Evolutionary conservation across 2,113 vertebrate genomes (phyloP), one percentile per base, ranked within the genome.

Genomic region (Trogon surrucura): DNA sequence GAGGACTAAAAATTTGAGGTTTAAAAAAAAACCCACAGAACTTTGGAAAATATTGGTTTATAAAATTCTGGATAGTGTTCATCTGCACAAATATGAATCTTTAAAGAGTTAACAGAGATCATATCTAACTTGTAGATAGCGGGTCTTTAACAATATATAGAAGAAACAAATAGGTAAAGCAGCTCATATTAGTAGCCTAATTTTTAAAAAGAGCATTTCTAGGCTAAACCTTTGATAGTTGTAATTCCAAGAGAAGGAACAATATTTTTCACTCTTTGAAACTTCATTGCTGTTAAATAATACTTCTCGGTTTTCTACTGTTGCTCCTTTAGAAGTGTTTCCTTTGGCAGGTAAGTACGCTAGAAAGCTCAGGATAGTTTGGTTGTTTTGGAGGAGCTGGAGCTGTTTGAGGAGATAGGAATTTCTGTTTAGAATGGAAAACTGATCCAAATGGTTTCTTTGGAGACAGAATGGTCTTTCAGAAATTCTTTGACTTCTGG

Each of bases 351-450:
- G 61, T 92, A 66, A 51, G 58, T 17, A 11, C 0, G 3, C 10
- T 25, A 64, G 77, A 86, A 67, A 88, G 79, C 71, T 88, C 25
- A 7, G 77, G 88, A 74, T 86, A 73, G 67, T 88, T 96, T 94
- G 91, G 85, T 97, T 97, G 88, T 67, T 97, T 96, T 96, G 94
- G 91, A 93, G 92, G 27, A 90, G 91, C 60, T 83, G 54, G 80
- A 72, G 78, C 77, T 81, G 77, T 85, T 88, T 44, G 60, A 83
- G 84, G 74, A 87, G 77, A 93, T 89, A 71, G 86, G 73, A 89
- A 77, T 92, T 93, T 88, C 65, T 95, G 21, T 87, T 95, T 58
- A 92, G 91, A 94, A 83, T 64, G 77, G 89, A 93, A 93, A 91
- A 71, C 26, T 74, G 78, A 95, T 94, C 78, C 57, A 79, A 87